phyloP scores from a whole-genome alignment of 2,888 invertebrate genomes.

The Deilephila porcellus region DNA sequence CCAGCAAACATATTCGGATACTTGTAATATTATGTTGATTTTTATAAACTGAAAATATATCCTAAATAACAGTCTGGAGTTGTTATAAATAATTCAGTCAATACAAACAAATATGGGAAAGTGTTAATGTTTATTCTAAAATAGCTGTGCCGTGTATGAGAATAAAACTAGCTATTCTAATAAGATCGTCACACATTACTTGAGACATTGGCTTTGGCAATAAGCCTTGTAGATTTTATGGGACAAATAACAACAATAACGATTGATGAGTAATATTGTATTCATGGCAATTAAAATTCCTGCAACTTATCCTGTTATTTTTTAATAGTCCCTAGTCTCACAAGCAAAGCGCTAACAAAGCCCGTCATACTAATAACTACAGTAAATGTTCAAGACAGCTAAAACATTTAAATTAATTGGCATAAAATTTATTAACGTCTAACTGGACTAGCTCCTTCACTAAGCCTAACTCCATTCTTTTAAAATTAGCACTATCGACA shows the following conservation, averaged over 20 bases:
- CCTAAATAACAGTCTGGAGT: neutral
- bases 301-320: neutral
- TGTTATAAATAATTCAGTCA: conserved; percentile 17
- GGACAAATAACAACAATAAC: neutral
- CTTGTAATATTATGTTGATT: neutral
- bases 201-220: neutral
- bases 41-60: neutral
- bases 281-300: neutral
- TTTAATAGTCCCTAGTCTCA: neutral
- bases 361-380: conserved; percentile 40
- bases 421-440: conserved; percentile 70
- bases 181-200: conserved; percentile 40
- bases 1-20: neutral
- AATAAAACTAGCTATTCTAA: conserved; percentile 34
- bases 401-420: conserved; percentile 62
- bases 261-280: neutral
- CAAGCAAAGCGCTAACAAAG: neutral
- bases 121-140: neutral
- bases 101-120: neutral
- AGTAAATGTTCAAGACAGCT: conserved; percentile 62
- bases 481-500: conserved; percentile 43
- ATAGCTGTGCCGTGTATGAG: neutral
- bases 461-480: conserved; percentile 56
- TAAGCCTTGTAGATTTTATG: neutral
- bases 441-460: conserved; percentile 80